Percentiles rank a stretch among this genome's conserved stretches.
phyloP scores from a whole-genome alignment of 2,797 vertebrate genomes.

The Lithobates pipiens region DNA sequence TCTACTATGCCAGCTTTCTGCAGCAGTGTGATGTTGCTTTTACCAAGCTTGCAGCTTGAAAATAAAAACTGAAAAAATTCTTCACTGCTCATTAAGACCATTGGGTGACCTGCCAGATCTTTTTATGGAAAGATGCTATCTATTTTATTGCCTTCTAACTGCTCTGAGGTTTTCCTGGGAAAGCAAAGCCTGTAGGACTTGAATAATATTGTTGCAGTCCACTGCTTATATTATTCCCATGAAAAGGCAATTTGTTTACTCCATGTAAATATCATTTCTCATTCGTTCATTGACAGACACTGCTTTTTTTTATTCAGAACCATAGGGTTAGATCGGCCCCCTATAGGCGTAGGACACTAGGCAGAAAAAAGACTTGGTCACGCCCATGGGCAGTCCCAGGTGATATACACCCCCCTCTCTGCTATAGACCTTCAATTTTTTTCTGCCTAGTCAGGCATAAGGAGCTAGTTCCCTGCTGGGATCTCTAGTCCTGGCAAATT shows the following conservation, averaged over 20 bases:
- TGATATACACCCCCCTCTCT: no score
- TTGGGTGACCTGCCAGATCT: not conserved
- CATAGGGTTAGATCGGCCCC: no score
- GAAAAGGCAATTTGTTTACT: not conserved
- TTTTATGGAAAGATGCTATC: constrained; percentile 36
- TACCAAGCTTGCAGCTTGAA: constrained; percentile 43
- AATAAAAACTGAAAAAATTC: not conserved
- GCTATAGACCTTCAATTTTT: no score
- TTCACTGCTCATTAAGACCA: constrained; percentile 15
- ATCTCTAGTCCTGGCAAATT: no score
- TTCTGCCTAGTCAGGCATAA: no score
- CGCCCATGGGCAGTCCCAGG: no score
- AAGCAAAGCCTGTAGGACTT: not conserved
- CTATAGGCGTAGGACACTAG: no score
- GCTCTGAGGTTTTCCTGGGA: not conserved
- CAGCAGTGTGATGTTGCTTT: constrained; percentile 44
- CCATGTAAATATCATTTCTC: constrained; percentile 13
- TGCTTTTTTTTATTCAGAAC: no score
- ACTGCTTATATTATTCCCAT: not conserved
- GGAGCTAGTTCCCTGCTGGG: no score
- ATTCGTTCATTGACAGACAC: no score
- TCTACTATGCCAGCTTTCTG: constrained; percentile 53
- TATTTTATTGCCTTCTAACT: constrained; percentile 29
- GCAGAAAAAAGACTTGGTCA: no score
- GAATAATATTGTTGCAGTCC: not conserved